Evolutionary conservation across 1,140 invertebrate genomes (phyloP), one percentile per base, ranked within the genome.

Genomic region (Potamilus streckersoni): DNA sequence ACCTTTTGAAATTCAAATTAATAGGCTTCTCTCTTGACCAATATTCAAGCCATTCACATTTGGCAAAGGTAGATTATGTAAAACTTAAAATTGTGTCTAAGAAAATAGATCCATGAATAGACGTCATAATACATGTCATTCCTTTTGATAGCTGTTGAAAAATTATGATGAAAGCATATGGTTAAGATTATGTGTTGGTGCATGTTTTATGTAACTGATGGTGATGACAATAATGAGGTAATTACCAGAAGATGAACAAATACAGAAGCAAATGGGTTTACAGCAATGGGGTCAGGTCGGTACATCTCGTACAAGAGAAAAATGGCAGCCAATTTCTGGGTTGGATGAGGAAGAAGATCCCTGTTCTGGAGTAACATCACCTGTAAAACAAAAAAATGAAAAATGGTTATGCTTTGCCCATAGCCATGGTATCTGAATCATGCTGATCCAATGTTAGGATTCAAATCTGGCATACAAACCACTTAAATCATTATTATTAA

Each of bases 221-320:
- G 11, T 49, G 0, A 8, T 8, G 38, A 49, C 5, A 8, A 49
- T 1, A 49, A 49, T 4, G 38, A 60, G 15, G 17, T 19, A 71
- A 88, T 90, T 90, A 94, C 93, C 89, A 94, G 80, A 23, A 94
- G 85, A 83, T 92, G 91, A 38, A 93, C 90, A 88, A 94, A 94
- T 19, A 93, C 92, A 76, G 93, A 91, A 11, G 92, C 93, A 89
- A 95, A 95, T 23, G 95, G 94, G 80, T 94, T 95, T 12, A 91
- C 91, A 49, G 91, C 90, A 58, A 94, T 88, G 8, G 93, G 91
- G 80, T 95, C 94, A 69, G 83, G 79, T 85, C 92, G 92, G 86
- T 95, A 95, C 81, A 95, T 91, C 79, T 95, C 94, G 89, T 93
- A 94, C 17, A 96, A 89, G n/a, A 95, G 88, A 20, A 92, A 92